Evolutionary conservation across 1,140 invertebrate species (phyloP), one percentile per base, ranked within the genome.

Genomic region (Lordiphosa clarofinis): DNA sequence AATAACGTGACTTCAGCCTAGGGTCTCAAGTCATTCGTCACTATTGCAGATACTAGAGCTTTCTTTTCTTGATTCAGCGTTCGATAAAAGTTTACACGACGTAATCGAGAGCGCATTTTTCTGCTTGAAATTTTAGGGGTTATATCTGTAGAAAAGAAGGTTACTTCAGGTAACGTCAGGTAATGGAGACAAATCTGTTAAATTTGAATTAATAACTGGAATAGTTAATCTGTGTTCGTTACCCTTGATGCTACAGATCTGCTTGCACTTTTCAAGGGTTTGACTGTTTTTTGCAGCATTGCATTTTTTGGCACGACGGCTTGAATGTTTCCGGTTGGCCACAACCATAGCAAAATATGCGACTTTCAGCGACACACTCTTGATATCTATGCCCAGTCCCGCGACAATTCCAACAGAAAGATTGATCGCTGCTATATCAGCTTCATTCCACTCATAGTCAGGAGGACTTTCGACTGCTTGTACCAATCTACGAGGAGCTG

Each of bases 291-390:
- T 50, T 50, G 36, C 4, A 12, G 19, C 8, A 11, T 19, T 38
- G 10, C 35, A 50, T 50, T 24, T 37, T n/a, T 50, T 5, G 35
- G 4, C 35, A 50, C n/a, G 48, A 15, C n/a, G 15, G 2, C 10
- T 37, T 38, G 15, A 36, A 36, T 13, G 36, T 15, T 2, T 49
- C 36, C 36, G 7, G 12, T 19, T 33, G 33, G 4, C 35, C 47
- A 8, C 47, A 50, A n/a, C 15, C 15, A 15, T 36, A 50, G 9
- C 33, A 49, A 36, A 49, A 49, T 31, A 49, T 31, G 36, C 47
- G 33, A 36, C 47, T 15, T 36, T 49, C 33, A 19, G 15, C 10
- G 8, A 7, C 10, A n/a, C 47, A 49, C 36, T 49, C 10, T 49
- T 49, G 7, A 21, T 49, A 10, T 5, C 12, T 5, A 49, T 49